Conservation (phyloP, 1,140 invertebrate genomes). For the Ceratina japonica region DNA sequence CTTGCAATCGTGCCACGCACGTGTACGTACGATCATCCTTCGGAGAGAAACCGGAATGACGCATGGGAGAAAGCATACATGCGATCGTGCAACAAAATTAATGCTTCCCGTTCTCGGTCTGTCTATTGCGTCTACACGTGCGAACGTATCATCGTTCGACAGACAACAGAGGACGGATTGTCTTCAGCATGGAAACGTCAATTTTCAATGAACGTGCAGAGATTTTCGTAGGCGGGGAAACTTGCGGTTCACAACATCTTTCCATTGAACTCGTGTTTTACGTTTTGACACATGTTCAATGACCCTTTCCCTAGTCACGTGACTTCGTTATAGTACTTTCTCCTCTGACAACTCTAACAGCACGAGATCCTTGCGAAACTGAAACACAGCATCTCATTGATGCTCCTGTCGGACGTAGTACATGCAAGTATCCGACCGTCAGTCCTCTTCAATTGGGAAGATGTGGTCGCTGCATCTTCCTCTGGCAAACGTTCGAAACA, state of each 20-base stretch:
- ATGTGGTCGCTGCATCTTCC: not conserved
- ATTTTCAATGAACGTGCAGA: not conserved
- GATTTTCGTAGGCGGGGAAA: not conserved
- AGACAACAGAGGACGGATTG: not conserved
- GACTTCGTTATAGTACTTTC: not conserved
- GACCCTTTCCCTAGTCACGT: not conserved
- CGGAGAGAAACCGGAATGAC: constrained; percentile 6
- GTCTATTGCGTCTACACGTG: not conserved
- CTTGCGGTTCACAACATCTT: not conserved
- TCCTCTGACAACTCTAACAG: not conserved
- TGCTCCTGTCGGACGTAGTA: too few species aligned
- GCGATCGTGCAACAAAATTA: not conserved
- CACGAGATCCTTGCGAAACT: not conserved
- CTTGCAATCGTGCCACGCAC: not conserved
- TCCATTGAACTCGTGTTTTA: too few species aligned
- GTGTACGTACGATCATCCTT: constrained; percentile 1
- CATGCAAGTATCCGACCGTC: not conserved
- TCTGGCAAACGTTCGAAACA: not conserved
- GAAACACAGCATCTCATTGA: not conserved
- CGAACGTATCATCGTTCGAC: not conserved
- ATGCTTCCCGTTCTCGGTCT: not conserved
- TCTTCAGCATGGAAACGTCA: not conserved
- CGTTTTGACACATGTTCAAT: not conserved
- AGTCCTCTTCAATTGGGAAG: not conserved
- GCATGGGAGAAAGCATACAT: constrained; percentile 7